Percentiles rank a stretch among this genome's conserved stretches.
phyloP scores from a whole-genome alignment of 2,113 vertebrate species.

The Callocephalon fimbriatum region DNA sequence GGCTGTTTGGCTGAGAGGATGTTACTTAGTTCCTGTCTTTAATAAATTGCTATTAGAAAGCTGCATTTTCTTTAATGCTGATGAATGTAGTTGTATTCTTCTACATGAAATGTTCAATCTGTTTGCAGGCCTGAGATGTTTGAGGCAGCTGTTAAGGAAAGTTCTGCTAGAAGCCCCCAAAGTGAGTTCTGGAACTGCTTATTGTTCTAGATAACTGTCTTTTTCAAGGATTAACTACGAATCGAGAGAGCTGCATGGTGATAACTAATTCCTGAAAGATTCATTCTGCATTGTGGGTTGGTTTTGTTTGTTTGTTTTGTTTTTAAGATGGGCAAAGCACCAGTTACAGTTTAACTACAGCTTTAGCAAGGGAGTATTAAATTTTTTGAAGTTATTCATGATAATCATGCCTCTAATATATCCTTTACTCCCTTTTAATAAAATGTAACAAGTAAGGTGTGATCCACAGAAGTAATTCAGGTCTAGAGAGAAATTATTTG shows the following conservation, averaged over 20 bases:
- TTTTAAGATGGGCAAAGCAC: neutral
- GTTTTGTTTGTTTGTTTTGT: neutral
- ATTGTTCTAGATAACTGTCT: neutral
- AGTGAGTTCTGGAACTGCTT: slow-evolving; percentile 69
- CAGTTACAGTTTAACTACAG: neutral
- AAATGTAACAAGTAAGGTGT: neutral
- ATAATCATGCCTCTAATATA: neutral
- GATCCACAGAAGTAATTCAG: neutral
- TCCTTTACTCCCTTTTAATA: neutral
- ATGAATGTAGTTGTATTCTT: neutral
- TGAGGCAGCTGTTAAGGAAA: slow-evolving; percentile 78
- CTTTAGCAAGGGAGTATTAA: neutral
- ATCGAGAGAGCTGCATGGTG: neutral
- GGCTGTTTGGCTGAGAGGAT: neutral
- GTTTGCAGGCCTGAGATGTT: slow-evolving; percentile 79
- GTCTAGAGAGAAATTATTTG: neutral
- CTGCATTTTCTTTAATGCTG: neutral
- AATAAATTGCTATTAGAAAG: neutral
- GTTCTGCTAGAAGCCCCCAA: slow-evolving; percentile 54
- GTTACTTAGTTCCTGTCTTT: neutral
- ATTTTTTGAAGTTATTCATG: neutral
- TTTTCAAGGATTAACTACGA: neutral
- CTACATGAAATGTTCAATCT: slow-evolving; percentile 24
- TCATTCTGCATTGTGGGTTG: neutral
- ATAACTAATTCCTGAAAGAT: neutral